Percentiles rank a stretch among this genome's conserved stretches.
These are phyloP conservation scores for Aradus depressus DNA, from an alignment of 2,888 invertebrate species.

Conservation along the genomic window DNA sequence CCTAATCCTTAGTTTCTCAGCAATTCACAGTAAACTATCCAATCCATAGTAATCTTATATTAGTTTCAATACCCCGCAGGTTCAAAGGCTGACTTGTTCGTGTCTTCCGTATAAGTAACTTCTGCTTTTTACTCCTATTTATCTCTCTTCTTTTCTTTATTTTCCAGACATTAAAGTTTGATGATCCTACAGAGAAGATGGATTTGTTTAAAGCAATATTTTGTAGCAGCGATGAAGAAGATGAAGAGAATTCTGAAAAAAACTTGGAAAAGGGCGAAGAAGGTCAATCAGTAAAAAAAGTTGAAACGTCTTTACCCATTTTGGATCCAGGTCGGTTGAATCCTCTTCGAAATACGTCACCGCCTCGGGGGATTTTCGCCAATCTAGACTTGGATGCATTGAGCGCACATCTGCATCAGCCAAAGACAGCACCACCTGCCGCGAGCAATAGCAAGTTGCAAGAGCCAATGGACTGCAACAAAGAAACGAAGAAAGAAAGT, in stretches of 20 bases:
- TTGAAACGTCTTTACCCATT: slow-evolving; percentile 33
- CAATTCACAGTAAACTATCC: too few relatives aligned
- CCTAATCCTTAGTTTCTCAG: too few relatives aligned
- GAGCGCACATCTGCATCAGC: slow-evolving; percentile 28
- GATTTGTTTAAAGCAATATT: slow-evolving; percentile 88
- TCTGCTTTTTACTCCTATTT: not conserved
- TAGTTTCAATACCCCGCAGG: too few relatives aligned
- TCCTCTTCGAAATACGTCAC: slow-evolving; percentile 51
- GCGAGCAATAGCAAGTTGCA: slow-evolving; percentile 12
- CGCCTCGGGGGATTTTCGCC: slow-evolving; percentile 60
- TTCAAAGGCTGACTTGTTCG: too few relatives aligned
- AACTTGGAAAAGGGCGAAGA: slow-evolving; percentile 26
- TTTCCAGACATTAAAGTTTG: slow-evolving; percentile 23
- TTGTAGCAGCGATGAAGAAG: slow-evolving; percentile 56
- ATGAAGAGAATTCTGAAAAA: slow-evolving; percentile 26
- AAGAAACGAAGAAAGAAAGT: not conserved
- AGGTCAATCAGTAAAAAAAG: not conserved
- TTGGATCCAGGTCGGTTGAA: slow-evolving; percentile 42
- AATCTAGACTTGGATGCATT: slow-evolving; percentile 51
- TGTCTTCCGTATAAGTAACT: not conserved
- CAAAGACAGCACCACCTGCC: not conserved
- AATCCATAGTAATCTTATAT: too few relatives aligned
- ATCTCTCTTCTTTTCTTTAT: not conserved
- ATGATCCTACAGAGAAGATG: slow-evolving; percentile 46
- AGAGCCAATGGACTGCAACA: slow-evolving; percentile 15